A percentile compares a stretch with the other conserved stretches of the same genome.
Evolutionary conservation across 2,797 vertebrate genomes (phyloP).

Genomic region (Ambastaia sidthimunki): DNA sequence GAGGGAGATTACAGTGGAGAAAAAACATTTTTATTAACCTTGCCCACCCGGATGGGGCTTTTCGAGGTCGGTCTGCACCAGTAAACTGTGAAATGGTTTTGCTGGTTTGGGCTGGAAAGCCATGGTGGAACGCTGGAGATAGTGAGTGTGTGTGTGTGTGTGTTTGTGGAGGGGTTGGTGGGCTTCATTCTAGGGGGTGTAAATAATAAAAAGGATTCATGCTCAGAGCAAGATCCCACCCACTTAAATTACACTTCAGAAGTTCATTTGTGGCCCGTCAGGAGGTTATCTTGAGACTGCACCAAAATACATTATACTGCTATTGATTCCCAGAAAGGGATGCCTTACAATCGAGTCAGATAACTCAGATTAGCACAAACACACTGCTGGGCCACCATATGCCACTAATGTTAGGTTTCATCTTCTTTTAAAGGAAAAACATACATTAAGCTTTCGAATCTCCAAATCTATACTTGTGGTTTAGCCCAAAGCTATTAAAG

Average conservation of each 20-base stretch:
- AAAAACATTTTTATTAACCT: slow-evolving; percentile 89
- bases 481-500: neutral
- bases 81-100: slow-evolving; percentile 90
- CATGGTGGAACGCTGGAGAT: slow-evolving; percentile 32
- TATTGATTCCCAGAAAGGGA: slow-evolving; percentile 59
- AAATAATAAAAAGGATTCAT: slow-evolving; percentile 80
- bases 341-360: slow-evolving; percentile 30
- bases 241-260: slow-evolving; percentile 57
- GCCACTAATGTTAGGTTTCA: too few species aligned
- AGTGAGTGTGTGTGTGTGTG: slow-evolving; percentile 22
- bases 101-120: slow-evolving; percentile 67
- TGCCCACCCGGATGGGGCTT: slow-evolving; percentile 69
- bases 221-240: slow-evolving; percentile 55
- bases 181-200: slow-evolving; percentile 60
- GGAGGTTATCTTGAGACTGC: slow-evolving; percentile 23
- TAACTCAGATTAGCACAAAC: neutral
- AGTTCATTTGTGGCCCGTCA: slow-evolving; percentile 45
- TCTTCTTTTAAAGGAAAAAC: neutral
- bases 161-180: slow-evolving; percentile 57
- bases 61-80: slow-evolving; percentile 75
- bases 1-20: slow-evolving; percentile 73
- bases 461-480: neutral
- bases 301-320: slow-evolving; percentile 27
- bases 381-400: neutral
- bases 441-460: neutral